phyloP scores from a whole-genome alignment of 2,113 vertebrate species.

The Arizona elegans region DNA sequence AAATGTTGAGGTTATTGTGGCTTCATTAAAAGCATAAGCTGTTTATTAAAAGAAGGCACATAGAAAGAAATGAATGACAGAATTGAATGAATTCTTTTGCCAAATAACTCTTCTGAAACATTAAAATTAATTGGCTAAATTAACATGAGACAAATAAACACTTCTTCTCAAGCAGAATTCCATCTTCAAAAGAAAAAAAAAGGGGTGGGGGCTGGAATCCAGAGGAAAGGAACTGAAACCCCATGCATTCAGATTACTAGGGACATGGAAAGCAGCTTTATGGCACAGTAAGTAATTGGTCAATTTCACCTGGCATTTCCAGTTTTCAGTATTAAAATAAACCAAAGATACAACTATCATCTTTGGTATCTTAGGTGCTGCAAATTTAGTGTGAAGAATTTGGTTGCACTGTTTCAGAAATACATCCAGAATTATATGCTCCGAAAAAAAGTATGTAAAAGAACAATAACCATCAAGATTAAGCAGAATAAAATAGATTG shows the following conservation, averaged over 20 bases:
- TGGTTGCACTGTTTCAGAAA: background rate
- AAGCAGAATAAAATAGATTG: background rate
- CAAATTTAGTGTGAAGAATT: background rate
- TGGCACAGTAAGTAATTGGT: background rate
- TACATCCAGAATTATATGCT: background rate
- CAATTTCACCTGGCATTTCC: background rate
- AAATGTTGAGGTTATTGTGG: background rate
- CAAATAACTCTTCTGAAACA: background rate
- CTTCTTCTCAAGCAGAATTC: background rate
- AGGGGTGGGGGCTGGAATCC: background rate
- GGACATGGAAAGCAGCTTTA: background rate
- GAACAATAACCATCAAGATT: background rate
- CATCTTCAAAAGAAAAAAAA: background rate
- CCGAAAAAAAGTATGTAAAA: background rate
- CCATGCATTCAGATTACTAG: background rate
- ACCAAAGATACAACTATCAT: background rate
- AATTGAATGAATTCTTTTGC: background rate
- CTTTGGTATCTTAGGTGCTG: background rate
- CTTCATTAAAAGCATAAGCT: background rate
- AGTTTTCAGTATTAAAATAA: background rate
- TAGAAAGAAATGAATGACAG: background rate
- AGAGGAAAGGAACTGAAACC: background rate
- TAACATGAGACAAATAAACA: background rate
- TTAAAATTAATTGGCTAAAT: background rate
- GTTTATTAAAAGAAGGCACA: background rate